A percentile compares a stretch with the other conserved stretches of the same genome.
These are phyloP conservation scores for Desmophyllum pertusum DNA, from an alignment of 92 coral and sea anemone species.

Conservation along the genomic window DNA sequence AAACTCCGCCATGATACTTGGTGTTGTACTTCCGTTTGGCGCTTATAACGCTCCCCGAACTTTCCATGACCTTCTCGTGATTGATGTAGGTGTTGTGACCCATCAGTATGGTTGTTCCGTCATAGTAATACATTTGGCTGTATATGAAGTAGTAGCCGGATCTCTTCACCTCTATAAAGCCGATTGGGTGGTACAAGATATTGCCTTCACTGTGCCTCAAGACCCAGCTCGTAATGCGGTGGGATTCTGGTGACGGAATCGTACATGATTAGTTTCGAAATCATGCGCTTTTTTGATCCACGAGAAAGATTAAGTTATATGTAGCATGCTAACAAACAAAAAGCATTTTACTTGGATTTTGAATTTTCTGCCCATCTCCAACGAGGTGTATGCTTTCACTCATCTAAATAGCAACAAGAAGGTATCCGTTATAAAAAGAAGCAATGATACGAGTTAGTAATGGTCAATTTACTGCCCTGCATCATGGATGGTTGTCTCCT, in stretches of 20 bases:
- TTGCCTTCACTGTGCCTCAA: slow-evolving; percentile 53
- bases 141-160: slow-evolving; percentile 88
- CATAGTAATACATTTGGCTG: slow-evolving; percentile 84
- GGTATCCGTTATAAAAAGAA: not conserved
- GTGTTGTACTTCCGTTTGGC: slow-evolving; percentile 46
- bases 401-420: slow-evolving; percentile 40
- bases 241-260: slow-evolving; percentile 39
- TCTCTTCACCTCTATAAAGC: slow-evolving; percentile 63
- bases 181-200: slow-evolving; percentile 48
- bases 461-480: too few species aligned
- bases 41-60: slow-evolving; percentile 33
- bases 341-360: slow-evolving; percentile 37
- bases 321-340: not conserved
- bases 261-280: slow-evolving; percentile 11
- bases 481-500: too few species aligned
- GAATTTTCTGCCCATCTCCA: slow-evolving; percentile 64
- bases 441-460: not conserved
- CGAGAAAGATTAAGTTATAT: not conserved
- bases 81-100: slow-evolving; percentile 78
- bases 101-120: slow-evolving; percentile 23
- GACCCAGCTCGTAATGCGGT: slow-evolving; percentile 54
- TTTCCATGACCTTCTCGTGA: slow-evolving; percentile 57
- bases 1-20: slow-evolving; percentile 86
- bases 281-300: not conserved
- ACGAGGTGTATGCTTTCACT: slow-evolving; percentile 79